A percentile compares a stretch with the other conserved stretches of the same genome.
These are phyloP conservation scores for Molossus alvarezi DNA, from an alignment of 2,797 vertebrate species.

Conservation along the genomic window DNA sequence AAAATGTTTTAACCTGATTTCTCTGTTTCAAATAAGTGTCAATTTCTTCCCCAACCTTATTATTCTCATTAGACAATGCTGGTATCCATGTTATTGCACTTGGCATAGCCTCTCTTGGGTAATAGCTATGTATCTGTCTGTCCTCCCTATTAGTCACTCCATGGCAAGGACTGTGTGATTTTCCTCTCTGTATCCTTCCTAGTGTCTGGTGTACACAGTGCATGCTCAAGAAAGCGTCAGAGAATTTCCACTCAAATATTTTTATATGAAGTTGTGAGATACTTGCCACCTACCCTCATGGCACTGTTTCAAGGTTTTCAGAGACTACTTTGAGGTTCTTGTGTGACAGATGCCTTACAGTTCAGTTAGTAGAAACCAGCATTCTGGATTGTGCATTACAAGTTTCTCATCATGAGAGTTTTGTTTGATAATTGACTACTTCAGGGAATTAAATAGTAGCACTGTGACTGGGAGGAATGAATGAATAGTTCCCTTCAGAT, in stretches of 20 bases:
- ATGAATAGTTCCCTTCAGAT: slow-evolving; percentile 59
- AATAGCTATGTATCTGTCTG: slow-evolving; percentile 43
- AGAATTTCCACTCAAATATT: slow-evolving; percentile 52
- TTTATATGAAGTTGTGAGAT: slow-evolving; percentile 38
- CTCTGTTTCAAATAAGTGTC: slow-evolving; percentile 38
- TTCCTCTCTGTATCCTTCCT: slow-evolving; percentile 1
- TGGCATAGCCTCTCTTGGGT: neutral
- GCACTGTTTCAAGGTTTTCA: slow-evolving; percentile 62
- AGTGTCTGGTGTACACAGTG: neutral
- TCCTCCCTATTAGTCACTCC: slow-evolving; percentile 39
- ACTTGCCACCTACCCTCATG: slow-evolving; percentile 26
- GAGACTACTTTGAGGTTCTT: slow-evolving; percentile 60
- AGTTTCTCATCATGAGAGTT: slow-evolving; percentile 58
- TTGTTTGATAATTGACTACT: slow-evolving; percentile 74
- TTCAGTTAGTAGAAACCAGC: slow-evolving; percentile 60
- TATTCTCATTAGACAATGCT: slow-evolving; percentile 33
- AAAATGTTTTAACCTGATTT: slow-evolving; percentile 61
- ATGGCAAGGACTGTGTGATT: neutral
- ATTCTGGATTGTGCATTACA: slow-evolving; percentile 33
- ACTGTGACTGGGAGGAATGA: slow-evolving; percentile 52
- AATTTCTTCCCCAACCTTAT: neutral
- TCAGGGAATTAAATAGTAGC: slow-evolving; percentile 61
- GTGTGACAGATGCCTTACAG: slow-evolving; percentile 56
- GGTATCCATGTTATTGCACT: neutral
- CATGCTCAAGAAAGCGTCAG: slow-evolving; percentile 4